These are phyloP conservation scores for Latrodectus elegans DNA, from an alignment of 2,888 invertebrate species.

Conservation along the genomic window DNA sequence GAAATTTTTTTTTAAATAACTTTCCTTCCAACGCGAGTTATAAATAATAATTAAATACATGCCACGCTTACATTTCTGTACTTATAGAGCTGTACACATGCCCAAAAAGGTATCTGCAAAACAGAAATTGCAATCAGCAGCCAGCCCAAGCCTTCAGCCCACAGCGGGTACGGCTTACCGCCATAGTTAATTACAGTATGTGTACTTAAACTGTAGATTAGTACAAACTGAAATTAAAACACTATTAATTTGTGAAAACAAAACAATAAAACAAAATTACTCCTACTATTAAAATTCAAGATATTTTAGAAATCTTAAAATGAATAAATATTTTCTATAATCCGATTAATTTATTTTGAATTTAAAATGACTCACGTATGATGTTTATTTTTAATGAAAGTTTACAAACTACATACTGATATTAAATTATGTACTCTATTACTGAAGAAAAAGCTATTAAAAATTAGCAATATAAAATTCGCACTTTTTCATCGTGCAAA, in stretches of 20 bases:
- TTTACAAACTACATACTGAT: too few relatives aligned
- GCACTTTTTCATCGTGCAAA: too few relatives aligned
- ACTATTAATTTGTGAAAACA: background rate
- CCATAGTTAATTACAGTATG: conserved; percentile 66
- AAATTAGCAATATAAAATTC: too few relatives aligned
- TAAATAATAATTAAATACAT: background rate
- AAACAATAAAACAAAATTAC: too few relatives aligned
- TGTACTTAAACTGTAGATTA: conserved; percentile 50
- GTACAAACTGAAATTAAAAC: conserved; percentile 53
- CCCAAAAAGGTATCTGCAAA: conserved; percentile 71
- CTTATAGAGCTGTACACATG: conserved; percentile 36
- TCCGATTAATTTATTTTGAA: too few relatives aligned
- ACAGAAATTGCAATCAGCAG: conserved; percentile 71
- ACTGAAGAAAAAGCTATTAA: too few relatives aligned
- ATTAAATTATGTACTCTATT: too few relatives aligned
- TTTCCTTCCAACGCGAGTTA: background rate
- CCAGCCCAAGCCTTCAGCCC: conserved; percentile 72
- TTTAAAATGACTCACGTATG: too few relatives aligned
- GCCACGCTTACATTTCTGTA: conserved; percentile 37
- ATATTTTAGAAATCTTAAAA: too few relatives aligned
- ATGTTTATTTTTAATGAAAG: too few relatives aligned
- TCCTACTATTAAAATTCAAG: too few relatives aligned
- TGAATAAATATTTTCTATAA: too few relatives aligned
- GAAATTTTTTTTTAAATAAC: background rate
- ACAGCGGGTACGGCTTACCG: conserved; percentile 71